These are phyloP conservation scores for Rhinoraja longicauda DNA, from an alignment of 2,797 vertebrate genomes.

Conservation along the genomic window DNA sequence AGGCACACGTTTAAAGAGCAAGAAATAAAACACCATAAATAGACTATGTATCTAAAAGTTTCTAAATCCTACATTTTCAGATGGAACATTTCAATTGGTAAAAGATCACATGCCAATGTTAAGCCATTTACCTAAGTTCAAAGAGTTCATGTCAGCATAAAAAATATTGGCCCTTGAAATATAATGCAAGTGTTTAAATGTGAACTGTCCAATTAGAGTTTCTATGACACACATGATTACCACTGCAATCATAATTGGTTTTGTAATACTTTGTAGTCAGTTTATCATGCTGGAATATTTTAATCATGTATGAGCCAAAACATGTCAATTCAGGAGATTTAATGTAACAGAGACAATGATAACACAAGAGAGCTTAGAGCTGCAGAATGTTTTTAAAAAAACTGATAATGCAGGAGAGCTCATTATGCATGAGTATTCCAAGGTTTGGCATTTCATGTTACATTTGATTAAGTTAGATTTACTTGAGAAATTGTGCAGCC, in stretches of 20 bases:
- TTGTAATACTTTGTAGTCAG: background rate
- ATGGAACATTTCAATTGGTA: background rate
- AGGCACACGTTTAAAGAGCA: background rate
- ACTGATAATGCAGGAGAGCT: background rate
- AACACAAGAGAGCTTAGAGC: background rate
- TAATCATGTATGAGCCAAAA: background rate
- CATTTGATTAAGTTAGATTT: background rate
- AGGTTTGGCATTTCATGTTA: background rate
- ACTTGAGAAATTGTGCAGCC: background rate
- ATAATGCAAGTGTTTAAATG: background rate
- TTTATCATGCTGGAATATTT: background rate
- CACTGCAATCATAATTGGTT: background rate
- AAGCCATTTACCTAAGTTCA: too few relatives aligned
- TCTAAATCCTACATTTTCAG: background rate
- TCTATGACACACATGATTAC: background rate
- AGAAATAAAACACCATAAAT: background rate
- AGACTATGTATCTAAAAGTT: background rate
- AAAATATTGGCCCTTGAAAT: too few relatives aligned
- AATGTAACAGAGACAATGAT: background rate
- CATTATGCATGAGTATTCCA: background rate
- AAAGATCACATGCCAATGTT: too few relatives aligned
- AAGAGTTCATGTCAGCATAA: too few relatives aligned
- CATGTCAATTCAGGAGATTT: background rate
- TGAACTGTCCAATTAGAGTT: background rate
- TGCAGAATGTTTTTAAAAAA: background rate